phyloP scores from a whole-genome alignment of 2,797 vertebrate genomes.

The Podarcis siculus region DNA sequence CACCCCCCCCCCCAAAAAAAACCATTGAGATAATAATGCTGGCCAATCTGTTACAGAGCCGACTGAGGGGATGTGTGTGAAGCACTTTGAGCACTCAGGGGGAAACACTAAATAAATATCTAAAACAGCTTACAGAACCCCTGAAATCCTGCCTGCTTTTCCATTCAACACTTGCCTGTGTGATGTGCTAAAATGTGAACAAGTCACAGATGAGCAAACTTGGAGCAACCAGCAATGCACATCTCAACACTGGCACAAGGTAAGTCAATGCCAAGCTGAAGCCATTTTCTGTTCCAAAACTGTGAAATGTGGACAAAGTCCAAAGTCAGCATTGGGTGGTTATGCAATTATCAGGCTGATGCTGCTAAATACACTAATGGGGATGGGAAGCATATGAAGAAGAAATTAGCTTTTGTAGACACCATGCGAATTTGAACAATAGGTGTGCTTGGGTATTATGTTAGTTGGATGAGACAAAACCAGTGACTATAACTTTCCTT shows the following conservation, averaged over 20 bases:
- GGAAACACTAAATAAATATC: neutral
- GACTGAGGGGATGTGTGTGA: neutral
- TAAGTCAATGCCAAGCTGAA: neutral
- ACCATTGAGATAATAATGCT: neutral
- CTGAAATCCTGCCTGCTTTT: neutral
- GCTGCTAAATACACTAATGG: neutral
- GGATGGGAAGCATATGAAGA: neutral
- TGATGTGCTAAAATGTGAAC: neutral
- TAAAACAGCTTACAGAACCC: neutral
- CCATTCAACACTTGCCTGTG: neutral
- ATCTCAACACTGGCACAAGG: neutral
- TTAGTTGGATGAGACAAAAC: constrained; percentile 8
- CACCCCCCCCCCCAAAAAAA: neutral
- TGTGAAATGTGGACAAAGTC: neutral
- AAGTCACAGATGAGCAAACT: neutral
- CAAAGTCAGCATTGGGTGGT: neutral
- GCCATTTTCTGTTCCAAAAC: neutral
- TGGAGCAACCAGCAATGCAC: neutral
- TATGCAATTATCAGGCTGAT: neutral
- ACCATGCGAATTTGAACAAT: neutral
- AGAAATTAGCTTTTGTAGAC: constrained; percentile 1
- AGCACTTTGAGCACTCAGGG: neutral
- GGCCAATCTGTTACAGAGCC: neutral
- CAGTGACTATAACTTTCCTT: neutral
- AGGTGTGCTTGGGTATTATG: neutral